A percentile compares a stretch with the other conserved stretches of the same genome.
These are phyloP conservation scores for Drosophila pandora DNA, from an alignment of 1,140 invertebrate species.

Conservation along the genomic window DNA sequence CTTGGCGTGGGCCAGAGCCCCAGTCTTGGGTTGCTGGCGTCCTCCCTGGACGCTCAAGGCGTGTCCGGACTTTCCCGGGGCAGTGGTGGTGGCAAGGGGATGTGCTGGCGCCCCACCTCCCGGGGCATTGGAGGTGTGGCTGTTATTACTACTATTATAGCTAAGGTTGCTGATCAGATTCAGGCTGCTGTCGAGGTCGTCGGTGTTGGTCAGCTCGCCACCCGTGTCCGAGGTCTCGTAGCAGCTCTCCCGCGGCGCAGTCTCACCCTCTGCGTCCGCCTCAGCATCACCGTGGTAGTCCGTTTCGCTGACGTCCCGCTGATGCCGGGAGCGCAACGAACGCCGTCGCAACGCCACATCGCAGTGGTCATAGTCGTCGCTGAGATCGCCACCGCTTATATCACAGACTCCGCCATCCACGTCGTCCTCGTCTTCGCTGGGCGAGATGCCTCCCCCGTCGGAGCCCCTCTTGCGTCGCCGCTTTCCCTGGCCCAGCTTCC, in stretches of 20 bases:
- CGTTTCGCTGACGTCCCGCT: conserved; percentile 68
- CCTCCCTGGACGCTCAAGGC: conserved; percentile 55
- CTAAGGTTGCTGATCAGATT: conserved; percentile 82
- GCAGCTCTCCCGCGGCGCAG: conserved; percentile 73
- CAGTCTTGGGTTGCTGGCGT: conserved; percentile 68
- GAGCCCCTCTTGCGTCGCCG: conserved; percentile 49
- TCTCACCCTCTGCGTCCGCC: conserved; percentile 63
- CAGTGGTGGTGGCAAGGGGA: conserved; percentile 23
- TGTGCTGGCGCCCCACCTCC: conserved; percentile 26
- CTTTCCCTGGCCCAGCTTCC: conserved; percentile 46
- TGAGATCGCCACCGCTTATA: conserved; percentile 77
- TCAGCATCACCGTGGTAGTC: conserved; percentile 77
- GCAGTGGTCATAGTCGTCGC: conserved; percentile 78
- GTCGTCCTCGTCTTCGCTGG: conserved; percentile 72
- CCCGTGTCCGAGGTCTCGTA: conserved; percentile 81
- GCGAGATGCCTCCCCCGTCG: conserved; percentile 42
- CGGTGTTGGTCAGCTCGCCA: conserved; percentile 77
- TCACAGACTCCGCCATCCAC: conserved; percentile 79
- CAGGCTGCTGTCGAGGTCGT: conserved; percentile 77
- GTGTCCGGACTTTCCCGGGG: conserved; percentile 38
- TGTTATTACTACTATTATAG: conserved; percentile 84
- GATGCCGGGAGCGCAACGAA: conserved; percentile 33
- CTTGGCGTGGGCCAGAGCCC: conserved; percentile 62
- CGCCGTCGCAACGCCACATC: conserved; percentile 58
- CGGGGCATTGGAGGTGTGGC: conserved; percentile 68